Base-by-base conservation (phyloP, 2,797 vertebrate genomes). In the Gambusia yucatana region DNA sequence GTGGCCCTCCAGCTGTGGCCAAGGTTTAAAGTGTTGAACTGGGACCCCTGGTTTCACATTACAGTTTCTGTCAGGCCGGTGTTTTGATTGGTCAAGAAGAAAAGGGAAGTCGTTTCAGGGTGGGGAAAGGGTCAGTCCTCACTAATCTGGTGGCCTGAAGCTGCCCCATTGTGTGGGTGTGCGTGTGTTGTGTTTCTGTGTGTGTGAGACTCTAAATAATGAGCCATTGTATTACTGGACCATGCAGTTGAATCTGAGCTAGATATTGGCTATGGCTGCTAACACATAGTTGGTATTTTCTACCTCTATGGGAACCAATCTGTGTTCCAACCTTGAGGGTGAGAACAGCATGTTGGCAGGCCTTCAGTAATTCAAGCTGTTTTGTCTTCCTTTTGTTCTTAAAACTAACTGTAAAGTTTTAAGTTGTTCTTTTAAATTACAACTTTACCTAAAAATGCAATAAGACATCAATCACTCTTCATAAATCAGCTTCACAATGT, bases 151-250 rank as follows among this genome's bases (percentile, higher is more conserved):
- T 91, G 92, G 90, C 80, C 91, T 87, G 87, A 89, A 88, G 84
- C 87, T 88, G 83, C 76, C 86, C 90, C 76, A 90, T 93, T 92
- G 93, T 92, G 73, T 90, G 86, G 72, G 72, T 84, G 73, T 44
- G 76, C 13, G 75, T 79, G 67, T 39, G 76, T 9, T 86, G 61
- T 25, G 63, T 69, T 25, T 67, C 1, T 69, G 39, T 39, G 63
- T 65, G 63, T 16, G 77, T 3, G 76, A 25, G 82, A 78, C 87
- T 88, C 77, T 80, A 86, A 92, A 96, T 94, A 95, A 96, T 95
- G 91, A 93, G 83, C 93, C 89, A 96, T 95, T 95, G 95, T 95
- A 85, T 94, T 92, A 87, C 84, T 89, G 89, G 90, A 94, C 90
- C 83, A 91, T 82, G 78, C 76, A 81, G 80, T 80, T 81, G 79